Base-by-base conservation (phyloP, 2,888 invertebrate genomes). In the Pseudococcus viburni region DNA sequence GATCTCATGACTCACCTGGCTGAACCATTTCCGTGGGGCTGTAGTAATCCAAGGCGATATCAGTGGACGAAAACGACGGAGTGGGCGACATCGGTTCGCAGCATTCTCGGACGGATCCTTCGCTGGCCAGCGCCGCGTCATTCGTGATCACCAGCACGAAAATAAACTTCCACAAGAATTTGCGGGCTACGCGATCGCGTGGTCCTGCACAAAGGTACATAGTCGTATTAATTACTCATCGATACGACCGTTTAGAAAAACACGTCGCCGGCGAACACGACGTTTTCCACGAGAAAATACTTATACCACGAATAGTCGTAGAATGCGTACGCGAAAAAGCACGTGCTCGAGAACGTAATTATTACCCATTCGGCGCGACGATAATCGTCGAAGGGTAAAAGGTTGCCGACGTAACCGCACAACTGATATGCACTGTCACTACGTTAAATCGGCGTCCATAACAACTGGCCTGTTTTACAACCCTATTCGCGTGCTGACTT, bases 21-120 rank as follows among this genome's bases (percentile, higher is more conserved):
- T 73, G 77, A 0, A 86, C 73, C 19, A 86, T n/a, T 33, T 86
- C 86, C 33, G 86, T 86, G 42, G 86, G 73, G 2, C 46, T 22
- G 15, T 15, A 86, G 77, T 73, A 86, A 73, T 86, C 86, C 73
- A 46, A 64, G 15, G 86, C 68, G 7, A 77, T 7, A 22, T 86
- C 86, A 15, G 73, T 86, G 8, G 86, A 73, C 22, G 86, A 77
- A 26, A 77, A 86, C 39, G 86, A 73, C 77, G 86, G 77, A n/a
- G 86, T 86, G 12, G 86, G 86, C 17, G 86, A 86, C 86, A 86
- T 77, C 19, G 86, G 86, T 39, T 86, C 86, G 86, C 86, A 86
- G 46, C 86, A 86, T n/a, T 86, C 86, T 48, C 86, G 86, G 4
- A 77, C 77, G 15, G 86, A 39, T 9, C 86, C 86, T 77, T 86